Evolutionary conservation across 2,888 invertebrate species (phyloP).

Genomic region (Parnassius apollo): DNA sequence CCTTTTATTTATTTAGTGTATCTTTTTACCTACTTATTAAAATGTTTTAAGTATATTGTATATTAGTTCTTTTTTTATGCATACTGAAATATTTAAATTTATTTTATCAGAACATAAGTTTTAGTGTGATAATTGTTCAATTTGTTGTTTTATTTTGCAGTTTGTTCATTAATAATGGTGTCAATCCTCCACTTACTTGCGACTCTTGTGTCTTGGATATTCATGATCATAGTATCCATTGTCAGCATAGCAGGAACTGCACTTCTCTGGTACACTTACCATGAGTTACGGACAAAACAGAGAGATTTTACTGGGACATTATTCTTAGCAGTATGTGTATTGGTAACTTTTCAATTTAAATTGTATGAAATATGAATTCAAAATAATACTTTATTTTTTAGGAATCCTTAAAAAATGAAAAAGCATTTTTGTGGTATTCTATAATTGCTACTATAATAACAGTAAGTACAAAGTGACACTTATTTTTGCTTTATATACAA

Average conservation of each 20-base stretch:
- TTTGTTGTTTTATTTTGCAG: conserved; percentile 71
- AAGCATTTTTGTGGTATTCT: conserved; percentile 91
- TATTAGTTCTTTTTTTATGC: too few species aligned
- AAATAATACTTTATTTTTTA: conserved; percentile 70
- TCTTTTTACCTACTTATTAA: too few species aligned
- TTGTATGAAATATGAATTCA: conserved; percentile 9
- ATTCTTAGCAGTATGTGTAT: conserved; percentile 60
- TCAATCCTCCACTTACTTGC: conserved; percentile 92
- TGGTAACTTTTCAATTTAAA: conserved; percentile 7
- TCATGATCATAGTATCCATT: conserved; percentile 89
- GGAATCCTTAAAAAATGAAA: conserved; percentile 92
- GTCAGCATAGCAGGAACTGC: conserved; percentile 89
- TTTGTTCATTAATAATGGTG: conserved; percentile 90
- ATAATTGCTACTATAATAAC: conserved; percentile 93
- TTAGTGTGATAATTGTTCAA: not conserved
- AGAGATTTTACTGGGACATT: conserved; percentile 52
- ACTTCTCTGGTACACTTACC: conserved; percentile 94
- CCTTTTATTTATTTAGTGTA: too few species aligned
- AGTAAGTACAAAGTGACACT: conserved; percentile 74
- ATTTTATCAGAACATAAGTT: too few species aligned
- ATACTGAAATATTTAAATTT: too few species aligned
- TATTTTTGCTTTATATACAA: too few species aligned
- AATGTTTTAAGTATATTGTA: too few species aligned
- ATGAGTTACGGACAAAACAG: conserved; percentile 84
- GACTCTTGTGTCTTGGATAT: conserved; percentile 91